phyloP scores from a whole-genome alignment of 2,797 vertebrate genomes.

The Mus caroli region DNA sequence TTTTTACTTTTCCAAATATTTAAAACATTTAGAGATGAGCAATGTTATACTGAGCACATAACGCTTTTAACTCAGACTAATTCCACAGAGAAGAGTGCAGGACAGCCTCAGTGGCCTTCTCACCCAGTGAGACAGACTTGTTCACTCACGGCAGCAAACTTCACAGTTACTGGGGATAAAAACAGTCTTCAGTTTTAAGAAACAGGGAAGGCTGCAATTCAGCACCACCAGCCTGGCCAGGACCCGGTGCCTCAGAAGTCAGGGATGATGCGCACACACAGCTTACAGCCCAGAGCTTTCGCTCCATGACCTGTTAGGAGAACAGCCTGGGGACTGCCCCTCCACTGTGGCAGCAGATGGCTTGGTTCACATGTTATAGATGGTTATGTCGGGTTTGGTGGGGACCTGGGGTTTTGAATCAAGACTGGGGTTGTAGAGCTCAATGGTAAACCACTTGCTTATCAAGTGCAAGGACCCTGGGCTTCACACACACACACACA shows the following conservation, averaged over 20 bases:
- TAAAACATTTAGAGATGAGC: constrained; percentile 12
- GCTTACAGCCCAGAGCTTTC: not conserved
- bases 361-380: not conserved
- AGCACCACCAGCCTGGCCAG: not conserved
- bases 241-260: not conserved
- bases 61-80: not conserved
- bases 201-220: constrained; percentile 1
- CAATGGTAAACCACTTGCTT: not conserved
- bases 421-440: not conserved
- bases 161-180: not conserved
- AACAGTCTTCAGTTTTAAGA: constrained; percentile 64
- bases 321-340: not conserved
- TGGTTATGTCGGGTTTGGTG: not conserved
- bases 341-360: not conserved
- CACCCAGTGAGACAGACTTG: not conserved
- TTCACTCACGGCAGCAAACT: not conserved
- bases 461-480: not conserved
- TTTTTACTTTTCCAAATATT: not conserved
- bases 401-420: not conserved
- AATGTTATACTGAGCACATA: not conserved
- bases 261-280: not conserved
- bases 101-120: not conserved
- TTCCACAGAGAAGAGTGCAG: not conserved
- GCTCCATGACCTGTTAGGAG: not conserved
- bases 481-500: not conserved